Evolutionary conservation across 1,140 invertebrate species (phyloP).

Genomic region (Orussus abietinus): DNA sequence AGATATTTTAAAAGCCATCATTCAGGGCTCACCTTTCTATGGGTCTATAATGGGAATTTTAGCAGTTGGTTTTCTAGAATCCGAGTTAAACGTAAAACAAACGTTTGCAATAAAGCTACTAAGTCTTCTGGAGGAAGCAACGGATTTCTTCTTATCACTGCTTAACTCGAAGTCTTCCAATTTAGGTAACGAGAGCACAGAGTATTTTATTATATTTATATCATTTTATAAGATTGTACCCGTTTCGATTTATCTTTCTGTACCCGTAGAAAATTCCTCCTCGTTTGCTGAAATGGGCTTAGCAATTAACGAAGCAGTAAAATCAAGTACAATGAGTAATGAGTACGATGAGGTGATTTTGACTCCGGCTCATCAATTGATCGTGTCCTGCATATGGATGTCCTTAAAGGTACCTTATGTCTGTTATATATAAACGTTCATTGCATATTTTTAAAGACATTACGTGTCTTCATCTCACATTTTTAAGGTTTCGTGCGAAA

Average conservation of each 20-base stretch:
- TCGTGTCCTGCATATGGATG: constrained; percentile 73
- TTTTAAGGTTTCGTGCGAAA: constrained; percentile 55
- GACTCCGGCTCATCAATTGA: constrained; percentile 63
- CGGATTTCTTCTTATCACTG: constrained; percentile 40
- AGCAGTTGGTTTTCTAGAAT: constrained; percentile 23
- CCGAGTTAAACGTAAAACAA: too few species aligned
- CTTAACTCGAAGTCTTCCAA: constrained; percentile 36
- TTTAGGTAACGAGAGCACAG: constrained; percentile 35
- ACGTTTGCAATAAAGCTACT: constrained; percentile 30
- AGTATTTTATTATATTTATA: constrained; percentile 14
- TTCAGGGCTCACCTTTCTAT: constrained; percentile 39
- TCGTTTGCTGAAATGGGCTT: constrained; percentile 61
- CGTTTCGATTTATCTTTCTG: constrained; percentile 2
- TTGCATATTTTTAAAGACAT: constrained; percentile 9
- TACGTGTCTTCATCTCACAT: constrained; percentile 11
- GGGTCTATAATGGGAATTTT: constrained; percentile 40
- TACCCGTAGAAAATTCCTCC: constrained; percentile 50
- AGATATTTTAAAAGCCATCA: constrained; percentile 46
- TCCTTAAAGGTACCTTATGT: constrained; percentile 64
- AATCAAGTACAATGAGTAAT: constrained; percentile 29
- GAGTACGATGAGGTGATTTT: constrained; percentile 48
- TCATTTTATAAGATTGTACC: constrained; percentile 5
- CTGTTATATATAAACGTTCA: not conserved
- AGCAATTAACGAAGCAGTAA: constrained; percentile 50
- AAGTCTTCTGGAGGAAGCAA: constrained; percentile 38